A percentile compares a stretch with the other conserved stretches of the same genome.
Evolutionary conservation across 1,140 invertebrate species (phyloP).

Genomic region (Leptinotarsa undecemlineata): DNA sequence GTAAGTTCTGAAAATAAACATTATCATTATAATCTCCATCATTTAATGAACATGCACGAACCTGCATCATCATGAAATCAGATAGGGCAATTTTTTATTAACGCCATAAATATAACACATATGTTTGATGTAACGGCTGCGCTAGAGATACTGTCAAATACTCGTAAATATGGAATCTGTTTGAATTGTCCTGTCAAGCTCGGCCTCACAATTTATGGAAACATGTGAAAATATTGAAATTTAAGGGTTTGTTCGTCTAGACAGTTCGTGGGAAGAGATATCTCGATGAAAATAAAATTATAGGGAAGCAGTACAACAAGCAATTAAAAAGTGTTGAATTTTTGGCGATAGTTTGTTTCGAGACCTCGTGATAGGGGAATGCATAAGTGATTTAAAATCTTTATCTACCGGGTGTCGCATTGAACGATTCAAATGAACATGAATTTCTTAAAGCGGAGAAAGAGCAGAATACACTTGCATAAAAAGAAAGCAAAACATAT

Average conservation of each 20-base stretch:
- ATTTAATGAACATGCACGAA: constrained; percentile 5
- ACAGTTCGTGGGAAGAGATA: constrained; percentile 21
- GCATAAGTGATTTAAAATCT: too few relatives aligned
- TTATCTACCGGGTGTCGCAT: too few relatives aligned
- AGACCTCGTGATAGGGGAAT: too few relatives aligned
- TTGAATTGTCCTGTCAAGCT: constrained; percentile 20
- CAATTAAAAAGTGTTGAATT: constrained; percentile 13
- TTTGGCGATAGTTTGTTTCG: background rate
- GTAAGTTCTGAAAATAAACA: too few relatives aligned
- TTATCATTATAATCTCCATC: too few relatives aligned
- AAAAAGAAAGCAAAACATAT: too few relatives aligned
- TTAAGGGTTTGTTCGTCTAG: constrained; percentile 22
- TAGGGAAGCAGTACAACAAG: background rate
- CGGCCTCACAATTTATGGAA: constrained; percentile 23
- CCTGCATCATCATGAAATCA: constrained; percentile 12
- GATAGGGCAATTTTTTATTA: constrained; percentile 6
- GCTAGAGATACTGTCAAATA: constrained; percentile 3
- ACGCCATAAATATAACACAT: constrained; percentile 10
- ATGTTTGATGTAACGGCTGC: constrained; percentile 14
- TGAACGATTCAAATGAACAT: too few relatives aligned
- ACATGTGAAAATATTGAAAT: constrained; percentile 22
- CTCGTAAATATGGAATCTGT: constrained; percentile 11
- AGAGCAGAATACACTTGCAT: too few relatives aligned
- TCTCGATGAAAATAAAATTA: background rate
- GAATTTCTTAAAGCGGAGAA: too few relatives aligned